A percentile compares a stretch with the other conserved stretches of the same genome.
Conservation (phyloP, 1,140 invertebrate species). For the Drosophila ananassae region DNA sequence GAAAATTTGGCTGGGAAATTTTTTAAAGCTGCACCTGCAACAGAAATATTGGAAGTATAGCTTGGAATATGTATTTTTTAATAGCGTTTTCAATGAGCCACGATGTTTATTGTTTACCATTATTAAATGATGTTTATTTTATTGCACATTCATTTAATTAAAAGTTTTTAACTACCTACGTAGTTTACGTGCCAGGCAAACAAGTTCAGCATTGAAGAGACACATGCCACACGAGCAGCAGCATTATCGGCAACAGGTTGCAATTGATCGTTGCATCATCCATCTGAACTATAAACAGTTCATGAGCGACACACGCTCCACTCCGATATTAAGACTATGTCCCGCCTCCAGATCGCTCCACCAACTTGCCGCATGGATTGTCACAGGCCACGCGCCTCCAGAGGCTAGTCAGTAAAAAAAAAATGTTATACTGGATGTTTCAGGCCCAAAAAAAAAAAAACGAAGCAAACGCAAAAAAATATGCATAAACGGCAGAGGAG, state of each 20-base stretch:
- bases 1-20: conserved; percentile 34
- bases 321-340: conserved; percentile 23
- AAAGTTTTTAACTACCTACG: neutral
- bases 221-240: conserved; percentile 6
- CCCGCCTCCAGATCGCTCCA: conserved; percentile 14
- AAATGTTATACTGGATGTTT: conserved; percentile 24
- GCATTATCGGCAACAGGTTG: conserved; percentile 30
- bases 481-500: conserved; percentile 40
- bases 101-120: neutral
- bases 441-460: conserved; percentile 10
- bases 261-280: conserved; percentile 35
- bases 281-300: conserved; percentile 44
- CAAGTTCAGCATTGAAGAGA: conserved; percentile 13
- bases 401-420: conserved; percentile 11
- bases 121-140: neutral
- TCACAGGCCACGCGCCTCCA: conserved; percentile 63
- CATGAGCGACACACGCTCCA: conserved; percentile 22
- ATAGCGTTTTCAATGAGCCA: too few species aligned
- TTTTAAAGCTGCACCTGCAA: conserved; percentile 7
- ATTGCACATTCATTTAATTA: neutral
- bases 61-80: too few species aligned
- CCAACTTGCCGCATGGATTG: conserved; percentile 9
- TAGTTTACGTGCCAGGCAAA: neutral
- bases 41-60: neutral
- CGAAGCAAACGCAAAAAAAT: conserved; percentile 42